phyloP scores from a whole-genome alignment of 2,888 invertebrate genomes.

The Perdita meconis region DNA sequence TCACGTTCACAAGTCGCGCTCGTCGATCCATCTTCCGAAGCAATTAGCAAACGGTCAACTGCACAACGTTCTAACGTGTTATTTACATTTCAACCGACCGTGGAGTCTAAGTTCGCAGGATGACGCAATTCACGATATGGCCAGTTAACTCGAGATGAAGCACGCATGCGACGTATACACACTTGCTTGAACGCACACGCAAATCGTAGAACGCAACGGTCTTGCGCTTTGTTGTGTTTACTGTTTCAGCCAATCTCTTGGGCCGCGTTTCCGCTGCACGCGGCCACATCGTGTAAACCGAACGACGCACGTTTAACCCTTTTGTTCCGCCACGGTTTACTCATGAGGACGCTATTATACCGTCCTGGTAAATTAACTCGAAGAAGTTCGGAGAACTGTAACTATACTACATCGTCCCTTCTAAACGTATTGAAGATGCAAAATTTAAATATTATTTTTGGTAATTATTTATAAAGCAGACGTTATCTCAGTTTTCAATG shows the following conservation, averaged over 20 bases:
- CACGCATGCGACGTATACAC: neutral
- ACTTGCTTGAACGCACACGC: neutral
- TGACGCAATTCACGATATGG: constrained; percentile 55
- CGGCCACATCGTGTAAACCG: constrained; percentile 19
- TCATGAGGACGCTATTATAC: constrained; percentile 1
- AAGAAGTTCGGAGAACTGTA: too few species aligned
- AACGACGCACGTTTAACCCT: constrained; percentile 30
- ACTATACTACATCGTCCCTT: too few species aligned
- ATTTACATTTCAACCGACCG: constrained; percentile 46
- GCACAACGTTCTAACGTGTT: constrained; percentile 25
- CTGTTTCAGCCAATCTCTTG: constrained; percentile 36
- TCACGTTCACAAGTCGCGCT: neutral
- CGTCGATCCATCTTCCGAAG: neutral
- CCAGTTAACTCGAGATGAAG: constrained; percentile 41
- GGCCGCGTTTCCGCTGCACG: constrained; percentile 51
- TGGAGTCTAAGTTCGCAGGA: constrained; percentile 44
- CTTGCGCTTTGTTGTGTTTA: constrained; percentile 50
- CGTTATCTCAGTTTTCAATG: too few species aligned
- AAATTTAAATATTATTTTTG: too few species aligned
- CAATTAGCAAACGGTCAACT: constrained; percentile 34
- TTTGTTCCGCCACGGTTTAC: constrained; percentile 13
- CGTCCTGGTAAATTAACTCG: neutral
- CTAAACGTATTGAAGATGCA: too few species aligned
- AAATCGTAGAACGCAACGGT: constrained; percentile 41
- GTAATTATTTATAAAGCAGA: too few species aligned